Evolutionary conservation across 35 echinoderm and acorn worm genomes (phyloP), one percentile per base, ranked within the genome.

Genomic region (Heliocidaris erythrogramma): DNA sequence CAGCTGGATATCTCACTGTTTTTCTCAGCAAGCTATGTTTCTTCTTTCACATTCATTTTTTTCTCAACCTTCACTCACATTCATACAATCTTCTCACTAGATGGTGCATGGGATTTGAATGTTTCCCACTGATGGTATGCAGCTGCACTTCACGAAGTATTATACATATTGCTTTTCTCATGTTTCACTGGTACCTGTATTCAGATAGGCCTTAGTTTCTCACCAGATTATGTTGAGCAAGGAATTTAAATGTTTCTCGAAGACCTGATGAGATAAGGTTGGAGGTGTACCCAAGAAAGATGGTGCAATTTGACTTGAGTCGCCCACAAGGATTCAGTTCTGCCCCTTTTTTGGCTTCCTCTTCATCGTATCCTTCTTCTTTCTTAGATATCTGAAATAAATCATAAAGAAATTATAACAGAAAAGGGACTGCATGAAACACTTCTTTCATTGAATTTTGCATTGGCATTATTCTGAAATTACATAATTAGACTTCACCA

Each of bases 221-320:
- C 91, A 99, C 98, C 88, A 99, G 59, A 88, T 99, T 97, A 78
- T 99, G 98, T 91, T 99, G 97, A 16, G 95, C 96, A 5, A 99
- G 50, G 91, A 97, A 99, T 24, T 96, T 95, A 32, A 99, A 78
- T 31, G 92, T 97, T 84, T 97, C 98, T 30, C 98, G 53, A 10
- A 99, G 93, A 13, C 98, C 98, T 6, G 97, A 96, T 32, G 98
- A 99, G 59, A 99, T 99, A 6, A 99, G 92, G 49, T 99, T 99
- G 18, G 98, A 99, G 4, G 98, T 99, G 78, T 96, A 96, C 5
- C 98, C 98, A 49, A 99, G 95, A 32, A 99, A 99, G 32, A 99
- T 99, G 92, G 98, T 99, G 42, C 98, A 99, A 91, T 97, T 99
- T 17, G 98, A 96, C 49, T 97, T 95, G 8, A 87, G 94, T 17